Evolutionary conservation across 2,113 vertebrate species (phyloP), one percentile per base, ranked within the genome.

Genomic region (Lathamus discolor): DNA sequence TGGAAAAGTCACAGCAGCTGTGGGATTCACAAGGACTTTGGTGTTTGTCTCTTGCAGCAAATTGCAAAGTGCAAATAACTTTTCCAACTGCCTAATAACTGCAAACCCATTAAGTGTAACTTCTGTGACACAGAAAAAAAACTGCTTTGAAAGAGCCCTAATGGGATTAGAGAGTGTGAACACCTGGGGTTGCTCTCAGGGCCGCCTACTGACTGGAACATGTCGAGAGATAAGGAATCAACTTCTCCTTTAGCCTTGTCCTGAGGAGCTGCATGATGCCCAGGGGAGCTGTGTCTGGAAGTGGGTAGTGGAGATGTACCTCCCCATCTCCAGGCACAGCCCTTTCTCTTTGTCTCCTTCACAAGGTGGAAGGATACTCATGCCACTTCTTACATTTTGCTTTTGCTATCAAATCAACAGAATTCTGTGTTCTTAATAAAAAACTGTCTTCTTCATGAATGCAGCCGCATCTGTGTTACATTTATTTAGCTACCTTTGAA

Each of bases 1-100:
- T 75, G n/a, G 86, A 86, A 80, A 93, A 90, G 87, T 94, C 88
- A 84, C 90, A 92, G 83, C 98, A 97, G 98, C 97, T 98, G 97
- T 91, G 92, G 86, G 93, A 92, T 92, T 96, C 97, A 90, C 95
- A 88, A 78, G 95, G 96, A 96, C 73, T 69, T 67, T 6, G 16
- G 25, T 86, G 73, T 94, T 95, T 80, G 86, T 94, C 92, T 96
- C 83, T 83, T 82, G 80, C 90, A 90, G 92, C 84, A 81, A 86
- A 88, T 80, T 1, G 0, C 94, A 57, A 85, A 96, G 90, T 86
- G 83, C 93, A 96, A 94, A 95, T 94, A 95, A 95, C 74, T 94
- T 95, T 86, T 89, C 73, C 59, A 88, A 96, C 92, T 88, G 93
- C 91, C 80, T 84, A 95, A 95, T 90, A 91, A 88, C 86, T 96